These are phyloP conservation scores for Seriola rivoliana DNA, from an alignment of 2,113 vertebrate species.

Conservation along the genomic window DNA sequence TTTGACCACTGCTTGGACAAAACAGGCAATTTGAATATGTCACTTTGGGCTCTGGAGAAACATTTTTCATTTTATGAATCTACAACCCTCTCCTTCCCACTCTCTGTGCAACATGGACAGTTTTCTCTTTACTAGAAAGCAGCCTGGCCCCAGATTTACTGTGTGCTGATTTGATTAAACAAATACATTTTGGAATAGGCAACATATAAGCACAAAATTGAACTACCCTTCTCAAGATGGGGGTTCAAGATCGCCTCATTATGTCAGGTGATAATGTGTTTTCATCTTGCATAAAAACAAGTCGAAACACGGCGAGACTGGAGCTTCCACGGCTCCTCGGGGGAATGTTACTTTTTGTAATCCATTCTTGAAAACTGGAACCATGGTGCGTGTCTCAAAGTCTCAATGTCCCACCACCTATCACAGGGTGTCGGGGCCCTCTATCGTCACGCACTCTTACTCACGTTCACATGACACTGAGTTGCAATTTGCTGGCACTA, in stretches of 20 bases:
- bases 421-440: neutral
- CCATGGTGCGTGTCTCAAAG: neutral
- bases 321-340: too few species aligned
- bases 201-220: neutral
- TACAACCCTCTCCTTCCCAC: neutral
- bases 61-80: too few species aligned
- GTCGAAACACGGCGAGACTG: neutral
- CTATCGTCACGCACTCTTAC: constrained; percentile 5
- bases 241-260: too few species aligned
- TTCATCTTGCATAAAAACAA: neutral
- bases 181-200: neutral
- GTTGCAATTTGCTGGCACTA: neutral
- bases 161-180: too few species aligned
- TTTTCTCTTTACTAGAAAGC: neutral
- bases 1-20: too few species aligned
- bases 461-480: constrained; percentile 32
- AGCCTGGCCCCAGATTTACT: neutral
- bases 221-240: neutral
- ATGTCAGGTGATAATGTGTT: neutral
- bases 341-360: neutral
- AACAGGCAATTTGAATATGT: neutral
- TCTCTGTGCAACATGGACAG: neutral
- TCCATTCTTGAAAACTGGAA: neutral
- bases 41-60: neutral
- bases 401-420: neutral